Evolutionary conservation across 2,113 vertebrate species (phyloP).

Genomic region (Athene cunicularia): DNA sequence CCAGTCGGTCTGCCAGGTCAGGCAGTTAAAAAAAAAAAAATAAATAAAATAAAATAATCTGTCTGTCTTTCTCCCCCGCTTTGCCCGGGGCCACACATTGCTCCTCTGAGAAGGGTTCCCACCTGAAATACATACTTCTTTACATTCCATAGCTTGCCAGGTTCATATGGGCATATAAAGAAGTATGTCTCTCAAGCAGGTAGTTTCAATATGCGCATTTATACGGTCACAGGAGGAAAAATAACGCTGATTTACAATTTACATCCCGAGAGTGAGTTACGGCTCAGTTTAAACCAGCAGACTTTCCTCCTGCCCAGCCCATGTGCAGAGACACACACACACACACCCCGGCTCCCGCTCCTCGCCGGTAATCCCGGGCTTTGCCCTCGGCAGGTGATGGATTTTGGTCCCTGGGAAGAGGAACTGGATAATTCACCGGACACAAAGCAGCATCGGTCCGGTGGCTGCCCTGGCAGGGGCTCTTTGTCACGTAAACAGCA

Average conservation of each 20-base stretch:
- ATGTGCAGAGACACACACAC: not conserved
- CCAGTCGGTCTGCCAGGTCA: slow-evolving; percentile 71
- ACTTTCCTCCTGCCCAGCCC: slow-evolving; percentile 53
- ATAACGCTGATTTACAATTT: slow-evolving; percentile 66
- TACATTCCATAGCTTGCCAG: slow-evolving; percentile 99
- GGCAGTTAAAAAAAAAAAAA: slow-evolving; percentile 30
- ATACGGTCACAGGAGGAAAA: slow-evolving; percentile 67
- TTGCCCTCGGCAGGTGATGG: not conserved
- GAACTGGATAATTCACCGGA: not conserved
- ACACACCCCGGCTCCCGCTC: not conserved
- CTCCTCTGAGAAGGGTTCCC: slow-evolving; percentile 73
- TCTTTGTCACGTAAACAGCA: not conserved
- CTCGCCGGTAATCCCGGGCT: not conserved
- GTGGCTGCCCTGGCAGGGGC: not conserved
- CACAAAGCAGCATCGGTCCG: not conserved
- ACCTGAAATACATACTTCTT: slow-evolving; percentile 99
- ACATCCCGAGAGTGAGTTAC: slow-evolving; percentile 44
- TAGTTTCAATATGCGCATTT: slow-evolving; percentile 70
- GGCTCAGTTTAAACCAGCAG: slow-evolving; percentile 18
- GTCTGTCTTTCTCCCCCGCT: slow-evolving; percentile 31
- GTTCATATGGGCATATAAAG: slow-evolving; percentile 99
- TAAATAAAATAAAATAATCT: slow-evolving; percentile 29
- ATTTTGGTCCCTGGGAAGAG: not conserved
- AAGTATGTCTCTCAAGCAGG: slow-evolving; percentile 98
- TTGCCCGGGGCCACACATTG: slow-evolving; percentile 35